These are phyloP conservation scores for Dicranocentrus wangi DNA, from an alignment of 2,888 invertebrate genomes.

Conservation along the genomic window DNA sequence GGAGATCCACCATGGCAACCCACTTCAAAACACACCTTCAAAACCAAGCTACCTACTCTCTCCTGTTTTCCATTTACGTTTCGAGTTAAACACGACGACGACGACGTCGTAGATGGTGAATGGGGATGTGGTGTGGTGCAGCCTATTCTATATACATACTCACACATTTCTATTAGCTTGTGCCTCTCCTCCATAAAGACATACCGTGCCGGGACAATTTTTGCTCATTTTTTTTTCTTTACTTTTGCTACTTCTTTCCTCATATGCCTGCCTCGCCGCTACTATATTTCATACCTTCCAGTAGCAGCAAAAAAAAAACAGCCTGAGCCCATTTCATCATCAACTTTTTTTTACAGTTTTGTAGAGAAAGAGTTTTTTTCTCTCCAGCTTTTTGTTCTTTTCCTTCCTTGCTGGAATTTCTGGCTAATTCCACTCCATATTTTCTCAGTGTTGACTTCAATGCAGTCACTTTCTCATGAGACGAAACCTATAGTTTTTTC, in stretches of 20 bases:
- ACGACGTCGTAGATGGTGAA: background rate
- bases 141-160: background rate
- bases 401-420: too few species aligned
- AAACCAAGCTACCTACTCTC: slow-evolving; percentile 49
- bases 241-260: too few species aligned
- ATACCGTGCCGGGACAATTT: background rate
- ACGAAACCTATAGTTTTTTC: background rate
- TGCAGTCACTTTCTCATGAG: background rate
- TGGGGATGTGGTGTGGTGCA: slow-evolving; percentile 8
- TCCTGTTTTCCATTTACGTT: slow-evolving; percentile 12
- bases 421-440: too few species aligned
- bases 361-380: too few species aligned
- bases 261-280: too few species aligned
- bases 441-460: slow-evolving; percentile 12
- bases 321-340: background rate
- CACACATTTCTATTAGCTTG: background rate
- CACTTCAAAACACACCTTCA: slow-evolving; percentile 70
- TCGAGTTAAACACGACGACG: too few species aligned
- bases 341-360: too few species aligned
- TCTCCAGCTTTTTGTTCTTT: background rate
- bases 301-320: background rate
- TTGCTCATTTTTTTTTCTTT: background rate
- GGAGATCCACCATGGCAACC: slow-evolving; percentile 73
- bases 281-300: too few species aligned
- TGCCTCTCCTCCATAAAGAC: too few species aligned